Evolutionary conservation across 1,140 invertebrate species (phyloP), one percentile per base, ranked within the genome.

Genomic region (Cydia pomonella): DNA sequence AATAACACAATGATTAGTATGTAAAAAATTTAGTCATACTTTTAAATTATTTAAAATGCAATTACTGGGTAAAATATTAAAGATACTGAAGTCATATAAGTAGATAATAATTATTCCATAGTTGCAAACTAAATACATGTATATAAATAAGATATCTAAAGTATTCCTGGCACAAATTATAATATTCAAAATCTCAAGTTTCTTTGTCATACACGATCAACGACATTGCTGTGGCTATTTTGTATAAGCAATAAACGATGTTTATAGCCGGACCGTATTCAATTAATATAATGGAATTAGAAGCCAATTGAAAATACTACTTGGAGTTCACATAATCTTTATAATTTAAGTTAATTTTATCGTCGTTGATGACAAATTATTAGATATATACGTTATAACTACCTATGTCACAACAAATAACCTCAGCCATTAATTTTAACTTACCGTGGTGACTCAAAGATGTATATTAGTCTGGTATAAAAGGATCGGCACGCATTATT

Each of bases 321-420:
- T 29, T 18, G 41, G 16, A 21, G 50, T 18, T 23, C 12, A 21
- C 4, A 73, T 50, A 59, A 23, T 59, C 16, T 18, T 50, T 2
- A 23, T 4, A 6, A 73, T 33, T 33, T 44, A 25, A 73, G 50
- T 21, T 80, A 84, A 82, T 66, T 44, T n/a, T 41, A 44, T 44
- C 9, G 33, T 78, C 74, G 76, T 53, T 77, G 84, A 86, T 87
- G 83, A 88, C 80, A 86, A 90, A 89, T 89, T 86, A 81, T 80
- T 77, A 85, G 77, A 85, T 84, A 44, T 41, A 41, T 47, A 50
- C 71, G 38, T 50, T 72, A 88, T 87, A 89, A 82, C 79, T 90
- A 92, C 69, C 79, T 85, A 90, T 88, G 88, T 88, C 87, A 92
- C 88, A 92, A 91, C 88, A 92, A 92, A 92, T 92, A 91, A 92